Evolutionary conservation across 2,797 vertebrate genomes (phyloP).

Genomic region (Lutjanus campechanus): DNA sequence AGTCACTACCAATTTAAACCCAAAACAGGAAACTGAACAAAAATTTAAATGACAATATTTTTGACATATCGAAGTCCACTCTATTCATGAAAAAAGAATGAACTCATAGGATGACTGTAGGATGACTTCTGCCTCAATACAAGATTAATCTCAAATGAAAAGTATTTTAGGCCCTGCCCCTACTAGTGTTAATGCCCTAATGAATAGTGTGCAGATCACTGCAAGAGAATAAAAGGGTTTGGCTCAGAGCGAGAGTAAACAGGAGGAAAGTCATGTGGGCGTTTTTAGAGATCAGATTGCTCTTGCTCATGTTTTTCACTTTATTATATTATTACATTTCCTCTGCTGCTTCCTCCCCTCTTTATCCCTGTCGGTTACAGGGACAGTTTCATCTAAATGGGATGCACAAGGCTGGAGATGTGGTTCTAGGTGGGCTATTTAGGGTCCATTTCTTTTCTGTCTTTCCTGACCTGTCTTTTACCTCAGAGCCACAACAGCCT

Average conservation of each 20-base stretch:
- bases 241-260: not conserved
- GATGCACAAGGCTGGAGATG: constrained; percentile 71
- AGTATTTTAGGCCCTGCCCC: too few relatives aligned
- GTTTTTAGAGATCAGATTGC: not conserved
- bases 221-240: too few relatives aligned
- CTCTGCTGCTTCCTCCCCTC: not conserved
- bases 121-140: too few relatives aligned
- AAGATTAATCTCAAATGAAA: too few relatives aligned
- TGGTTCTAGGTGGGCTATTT: constrained; percentile 78
- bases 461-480: constrained; percentile 73
- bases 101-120: too few relatives aligned
- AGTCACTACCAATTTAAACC: too few relatives aligned
- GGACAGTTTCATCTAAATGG: constrained; percentile 65
- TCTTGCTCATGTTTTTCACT: not conserved
- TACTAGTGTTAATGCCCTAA: too few relatives aligned
- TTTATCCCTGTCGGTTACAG: constrained; percentile 38
- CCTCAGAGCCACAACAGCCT: constrained; percentile 42
- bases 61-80: too few relatives aligned
- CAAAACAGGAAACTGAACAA: too few relatives aligned
- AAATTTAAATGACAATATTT: too few relatives aligned
- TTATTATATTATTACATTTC: not conserved
- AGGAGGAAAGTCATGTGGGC: not conserved
- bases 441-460: constrained; percentile 64
- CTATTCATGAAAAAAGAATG: too few relatives aligned
- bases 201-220: too few relatives aligned